Base-by-base conservation (phyloP, 1,140 invertebrate species). In the Druon quercuslanigerum region DNA sequence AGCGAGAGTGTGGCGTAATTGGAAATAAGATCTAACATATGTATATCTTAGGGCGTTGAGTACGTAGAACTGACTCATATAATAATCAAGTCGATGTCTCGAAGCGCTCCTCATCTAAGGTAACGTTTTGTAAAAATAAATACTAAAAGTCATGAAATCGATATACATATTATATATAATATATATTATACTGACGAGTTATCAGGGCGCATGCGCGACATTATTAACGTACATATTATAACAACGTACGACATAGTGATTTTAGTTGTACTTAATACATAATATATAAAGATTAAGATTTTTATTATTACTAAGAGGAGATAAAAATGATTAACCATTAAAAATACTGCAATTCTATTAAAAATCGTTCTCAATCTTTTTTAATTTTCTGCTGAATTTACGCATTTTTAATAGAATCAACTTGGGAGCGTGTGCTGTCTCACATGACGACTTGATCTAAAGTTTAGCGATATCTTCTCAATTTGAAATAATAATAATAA, bases 141-240 rank as follows among this genome's bases (percentile, higher is more conserved):
- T 60, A 60, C 3, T 57, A 57, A 57, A 57, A 33, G 25, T 40
- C 13, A 33, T 60, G 33, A 60, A 33, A 33, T 60, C 20, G 57
- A 60, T 5, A 60, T 33, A 60, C 20, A 33, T 11, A 46, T 8
- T 46, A 46, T 11, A 9, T 46, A 46, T 46, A 1, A 46, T 60
- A 25, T 60, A 60, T 60, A 60, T 60, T 60, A 60, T 60, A 60
- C 13, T 60, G 57, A 60, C 57, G 20, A 60, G 57, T 60, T 60
- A 60, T 60, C 57, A 60, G 20, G 25, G 57, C 13, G 3, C 20
- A 14, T 60, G n/a, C 20, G 57, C 25, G 57, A 33, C 52, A 54
- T 17, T 54, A 54, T 54, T 54, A 54, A 54, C 16, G 16, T 54
- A 54, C 52, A 60, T 16, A 33, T 33, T 33, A 60, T 60, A 60